Evolutionary conservation across 2,113 vertebrate genomes (phyloP).

Genomic region (Chionis minor): DNA sequence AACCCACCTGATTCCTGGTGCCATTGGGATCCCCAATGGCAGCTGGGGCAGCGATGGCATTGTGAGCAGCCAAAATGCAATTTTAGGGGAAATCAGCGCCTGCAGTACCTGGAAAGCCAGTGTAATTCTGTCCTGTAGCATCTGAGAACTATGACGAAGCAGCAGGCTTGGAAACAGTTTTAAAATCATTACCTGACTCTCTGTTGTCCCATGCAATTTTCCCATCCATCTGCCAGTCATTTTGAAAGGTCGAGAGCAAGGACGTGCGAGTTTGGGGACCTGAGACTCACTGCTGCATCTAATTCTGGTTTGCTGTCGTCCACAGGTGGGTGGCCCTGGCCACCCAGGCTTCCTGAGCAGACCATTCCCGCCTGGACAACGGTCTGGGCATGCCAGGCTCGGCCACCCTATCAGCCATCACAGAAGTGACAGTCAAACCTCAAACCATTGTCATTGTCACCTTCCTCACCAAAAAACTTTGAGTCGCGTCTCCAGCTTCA

Average conservation of each 20-base stretch:
- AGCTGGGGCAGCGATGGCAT: background rate
- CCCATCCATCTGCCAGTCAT: slow-evolving; percentile 46
- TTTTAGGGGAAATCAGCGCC: background rate
- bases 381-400: rapidly evolving
- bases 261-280: background rate
- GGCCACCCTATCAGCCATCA: background rate
- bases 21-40: background rate
- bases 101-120: background rate
- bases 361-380: background rate
- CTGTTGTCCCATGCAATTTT: slow-evolving; percentile 7
- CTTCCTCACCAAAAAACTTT: background rate
- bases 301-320: background rate
- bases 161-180: background rate
- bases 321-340: background rate
- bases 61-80: background rate
- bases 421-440: background rate
- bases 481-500: background rate
- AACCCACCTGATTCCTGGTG: background rate
- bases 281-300: background rate
- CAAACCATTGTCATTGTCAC: background rate
- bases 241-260: slow-evolving; percentile 1
- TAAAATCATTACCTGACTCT: background rate
- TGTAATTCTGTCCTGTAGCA: background rate
- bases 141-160: background rate
- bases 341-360: background rate